These are phyloP conservation scores for Platyscapa corneri DNA, from an alignment of 1,140 invertebrate species.

Conservation along the genomic window DNA sequence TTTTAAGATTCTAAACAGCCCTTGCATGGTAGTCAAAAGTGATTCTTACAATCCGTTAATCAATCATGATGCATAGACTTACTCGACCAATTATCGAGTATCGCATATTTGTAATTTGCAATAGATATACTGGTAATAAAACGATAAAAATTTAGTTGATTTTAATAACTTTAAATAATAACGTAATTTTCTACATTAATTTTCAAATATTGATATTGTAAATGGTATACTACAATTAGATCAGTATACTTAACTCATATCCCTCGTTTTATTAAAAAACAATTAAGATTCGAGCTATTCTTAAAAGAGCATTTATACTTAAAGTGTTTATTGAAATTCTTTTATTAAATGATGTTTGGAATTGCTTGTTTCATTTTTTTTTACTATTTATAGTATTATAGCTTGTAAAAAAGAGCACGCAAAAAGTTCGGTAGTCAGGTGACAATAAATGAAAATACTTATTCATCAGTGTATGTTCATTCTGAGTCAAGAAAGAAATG, in stretches of 20 bases:
- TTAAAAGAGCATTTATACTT: neutral
- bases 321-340: neutral
- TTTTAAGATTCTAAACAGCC: neutral
- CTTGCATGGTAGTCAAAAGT: neutral
- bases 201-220: slow-evolving; percentile 38
- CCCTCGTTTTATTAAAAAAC: too few species aligned
- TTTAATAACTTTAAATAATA: slow-evolving; percentile 49
- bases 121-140: slow-evolving; percentile 41
- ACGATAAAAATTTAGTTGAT: slow-evolving; percentile 51
- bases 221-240: too few species aligned
- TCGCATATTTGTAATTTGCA: slow-evolving; percentile 31
- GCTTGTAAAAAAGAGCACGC: too few species aligned
- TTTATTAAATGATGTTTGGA: neutral
- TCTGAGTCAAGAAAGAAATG: neutral
- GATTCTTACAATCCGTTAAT: neutral
- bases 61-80: slow-evolving; percentile 39
- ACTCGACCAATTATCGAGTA: slow-evolving; percentile 47
- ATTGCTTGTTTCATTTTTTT: neutral
- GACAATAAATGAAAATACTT: slow-evolving; percentile 65
- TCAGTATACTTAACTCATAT: too few species aligned
- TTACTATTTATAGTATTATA: neutral
- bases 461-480: slow-evolving; percentile 57
- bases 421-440: neutral
- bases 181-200: slow-evolving; percentile 33
- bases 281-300: neutral